Conservation (phyloP, 2,797 vertebrate genomes). For the Tokudaia muenninki region DNA sequence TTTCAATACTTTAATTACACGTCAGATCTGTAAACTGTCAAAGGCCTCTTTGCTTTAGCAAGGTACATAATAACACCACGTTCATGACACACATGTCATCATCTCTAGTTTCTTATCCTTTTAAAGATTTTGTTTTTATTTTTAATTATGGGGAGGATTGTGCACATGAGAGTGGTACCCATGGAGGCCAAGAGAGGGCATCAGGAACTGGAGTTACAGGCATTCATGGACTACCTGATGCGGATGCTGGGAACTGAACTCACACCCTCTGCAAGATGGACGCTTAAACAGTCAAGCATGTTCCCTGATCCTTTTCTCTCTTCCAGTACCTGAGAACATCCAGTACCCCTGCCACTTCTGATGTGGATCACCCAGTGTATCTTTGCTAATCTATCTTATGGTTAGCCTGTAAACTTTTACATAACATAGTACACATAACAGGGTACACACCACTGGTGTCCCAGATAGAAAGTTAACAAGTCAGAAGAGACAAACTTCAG, state of each 20-base stretch:
- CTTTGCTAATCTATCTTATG: background rate
- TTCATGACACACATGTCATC: background rate
- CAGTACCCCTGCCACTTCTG: background rate
- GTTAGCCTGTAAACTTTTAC: background rate
- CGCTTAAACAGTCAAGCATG: too few relatives aligned
- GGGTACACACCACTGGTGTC: background rate
- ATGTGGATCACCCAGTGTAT: too few relatives aligned
- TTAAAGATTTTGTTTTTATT: background rate
- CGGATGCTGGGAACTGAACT: background rate
- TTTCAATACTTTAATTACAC: slow-evolving; percentile 33
- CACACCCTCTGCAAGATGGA: background rate
- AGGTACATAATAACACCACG: background rate
- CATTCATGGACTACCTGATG: too few relatives aligned
- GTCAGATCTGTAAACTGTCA: background rate
- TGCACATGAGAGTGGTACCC: background rate
- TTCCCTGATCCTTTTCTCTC: background rate
- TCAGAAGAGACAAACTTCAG: background rate
- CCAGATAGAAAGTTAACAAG: background rate
- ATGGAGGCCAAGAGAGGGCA: background rate
- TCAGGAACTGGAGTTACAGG: background rate
- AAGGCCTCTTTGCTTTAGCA: slow-evolving; percentile 21
- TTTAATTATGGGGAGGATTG: background rate
- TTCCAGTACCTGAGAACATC: background rate
- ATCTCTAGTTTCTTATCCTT: background rate
- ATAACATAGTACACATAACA: background rate